Evolutionary conservation across 2,113 vertebrate species (phyloP).

Genomic region (Sisor rabdophorus): DNA sequence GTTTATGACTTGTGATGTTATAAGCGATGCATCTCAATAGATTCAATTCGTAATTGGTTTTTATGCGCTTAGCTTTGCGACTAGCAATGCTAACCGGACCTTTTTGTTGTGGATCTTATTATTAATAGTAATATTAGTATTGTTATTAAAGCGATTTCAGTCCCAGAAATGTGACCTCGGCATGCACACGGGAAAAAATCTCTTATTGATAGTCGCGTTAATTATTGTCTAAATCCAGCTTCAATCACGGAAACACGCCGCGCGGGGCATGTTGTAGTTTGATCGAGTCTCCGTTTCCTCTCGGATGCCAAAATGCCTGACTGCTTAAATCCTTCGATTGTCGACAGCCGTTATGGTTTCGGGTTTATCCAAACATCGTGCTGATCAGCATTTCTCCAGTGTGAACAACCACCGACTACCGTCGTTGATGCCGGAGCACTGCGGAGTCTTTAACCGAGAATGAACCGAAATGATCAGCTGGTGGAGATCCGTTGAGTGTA

Average conservation of each 20-base stretch:
- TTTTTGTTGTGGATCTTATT: neutral
- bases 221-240: neutral
- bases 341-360: neutral
- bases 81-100: neutral
- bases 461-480: neutral
- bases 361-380: neutral
- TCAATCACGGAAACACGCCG: neutral
- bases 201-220: neutral
- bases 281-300: neutral
- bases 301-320: neutral
- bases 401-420: slow-evolving; percentile 2
- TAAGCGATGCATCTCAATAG: neutral
- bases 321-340: neutral
- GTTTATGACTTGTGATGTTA: neutral
- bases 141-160: too few relatives aligned
- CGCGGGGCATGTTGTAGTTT: neutral
- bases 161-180: neutral
- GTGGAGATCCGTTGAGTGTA: neutral
- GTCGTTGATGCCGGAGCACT: slow-evolving; percentile 17
- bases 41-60: neutral
- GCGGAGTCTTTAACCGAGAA: slow-evolving; percentile 11
- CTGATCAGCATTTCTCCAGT: slow-evolving; percentile 1
- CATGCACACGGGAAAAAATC: neutral
- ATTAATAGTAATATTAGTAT: too few relatives aligned
- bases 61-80: neutral